A percentile compares a stretch with the other conserved stretches of the same genome.
phyloP scores from a whole-genome alignment of 2,797 vertebrate species.

The Pangasius djambal region DNA sequence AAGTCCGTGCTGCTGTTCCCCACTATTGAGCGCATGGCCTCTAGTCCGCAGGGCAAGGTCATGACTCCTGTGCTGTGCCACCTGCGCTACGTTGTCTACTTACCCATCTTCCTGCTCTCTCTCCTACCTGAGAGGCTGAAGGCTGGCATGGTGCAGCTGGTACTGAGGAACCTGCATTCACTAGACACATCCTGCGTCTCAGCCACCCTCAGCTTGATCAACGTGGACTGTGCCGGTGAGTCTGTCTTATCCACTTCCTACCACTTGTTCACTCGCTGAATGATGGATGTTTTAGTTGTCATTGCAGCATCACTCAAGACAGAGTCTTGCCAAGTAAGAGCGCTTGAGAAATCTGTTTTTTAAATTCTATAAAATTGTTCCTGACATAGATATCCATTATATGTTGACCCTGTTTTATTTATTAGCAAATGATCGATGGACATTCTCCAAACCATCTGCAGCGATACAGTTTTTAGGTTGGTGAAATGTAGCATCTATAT shows the following conservation, averaged over 20 bases:
- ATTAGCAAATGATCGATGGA: slow-evolving; percentile 16
- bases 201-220: slow-evolving; percentile 79
- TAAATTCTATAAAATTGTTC: slow-evolving; percentile 12
- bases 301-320: slow-evolving; percentile 11
- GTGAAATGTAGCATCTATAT: slow-evolving; percentile 3
- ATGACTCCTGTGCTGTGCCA: slow-evolving; percentile 87
- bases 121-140: slow-evolving; percentile 83
- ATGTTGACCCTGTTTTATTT: slow-evolving; percentile 30
- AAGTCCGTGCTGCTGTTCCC: slow-evolving; percentile 91
- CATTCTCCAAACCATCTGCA: slow-evolving; percentile 19
- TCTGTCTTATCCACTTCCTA: slow-evolving; percentile 8
- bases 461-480: background rate
- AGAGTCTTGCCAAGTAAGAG: slow-evolving; percentile 22
- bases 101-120: slow-evolving; percentile 84
- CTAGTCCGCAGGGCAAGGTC: slow-evolving; percentile 85
- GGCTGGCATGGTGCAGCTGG: slow-evolving; percentile 71
- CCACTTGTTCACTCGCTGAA: slow-evolving; percentile 5
- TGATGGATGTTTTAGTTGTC: slow-evolving; percentile 26
- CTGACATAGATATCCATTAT: slow-evolving; percentile 22
- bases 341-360: slow-evolving; percentile 9
- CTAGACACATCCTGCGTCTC: slow-evolving; percentile 67
- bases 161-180: slow-evolving; percentile 65
- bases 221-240: slow-evolving; percentile 86
- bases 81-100: slow-evolving; percentile 84
- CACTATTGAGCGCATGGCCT: slow-evolving; percentile 91